These are phyloP conservation scores for Caenorhabditis imperialis DNA, from an alignment of 2,888 invertebrate genomes.

Conservation along the genomic window DNA sequence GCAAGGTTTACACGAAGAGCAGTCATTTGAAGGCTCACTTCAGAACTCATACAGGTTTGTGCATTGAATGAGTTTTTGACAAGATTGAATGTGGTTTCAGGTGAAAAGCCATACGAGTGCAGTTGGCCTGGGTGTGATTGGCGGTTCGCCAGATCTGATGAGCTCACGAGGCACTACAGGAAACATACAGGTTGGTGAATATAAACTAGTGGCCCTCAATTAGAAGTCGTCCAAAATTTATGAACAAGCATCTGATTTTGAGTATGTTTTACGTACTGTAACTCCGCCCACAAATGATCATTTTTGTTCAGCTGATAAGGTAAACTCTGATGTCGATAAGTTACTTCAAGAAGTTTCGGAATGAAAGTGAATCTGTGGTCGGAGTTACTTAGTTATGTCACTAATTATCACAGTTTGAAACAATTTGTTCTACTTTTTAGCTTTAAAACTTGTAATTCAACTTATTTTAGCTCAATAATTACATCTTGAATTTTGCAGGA, in stretches of 20 bases:
- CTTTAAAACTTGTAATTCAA: background rate
- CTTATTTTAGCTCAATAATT: background rate
- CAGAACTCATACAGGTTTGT: conserved; percentile 74
- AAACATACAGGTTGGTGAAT: conserved; percentile 82
- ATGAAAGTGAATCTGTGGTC: too few species aligned
- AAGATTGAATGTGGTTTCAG: conserved; percentile 67
- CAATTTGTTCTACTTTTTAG: too few species aligned
- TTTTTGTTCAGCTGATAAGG: too few species aligned
- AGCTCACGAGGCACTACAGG: conserved; percentile 73
- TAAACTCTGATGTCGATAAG: too few species aligned
- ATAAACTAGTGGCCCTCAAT: too few species aligned
- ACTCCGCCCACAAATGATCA: too few species aligned
- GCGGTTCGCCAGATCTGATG: conserved; percentile 75
- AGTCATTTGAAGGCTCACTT: conserved; percentile 77
- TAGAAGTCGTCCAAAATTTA: too few species aligned
- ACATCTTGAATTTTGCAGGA: conserved; percentile 20
- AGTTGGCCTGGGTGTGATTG: conserved; percentile 75
- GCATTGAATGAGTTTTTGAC: background rate
- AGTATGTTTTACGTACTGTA: too few species aligned
- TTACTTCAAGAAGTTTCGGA: too few species aligned
- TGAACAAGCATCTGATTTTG: too few species aligned
- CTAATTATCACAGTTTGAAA: too few species aligned
- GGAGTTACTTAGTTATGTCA: too few species aligned
- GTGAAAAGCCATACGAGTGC: conserved; percentile 77
- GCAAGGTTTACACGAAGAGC: conserved; percentile 76